Evolutionary conservation across 2,113 vertebrate genomes (phyloP), one percentile per base, ranked within the genome.

Genomic region (Spilogale gracilis): DNA sequence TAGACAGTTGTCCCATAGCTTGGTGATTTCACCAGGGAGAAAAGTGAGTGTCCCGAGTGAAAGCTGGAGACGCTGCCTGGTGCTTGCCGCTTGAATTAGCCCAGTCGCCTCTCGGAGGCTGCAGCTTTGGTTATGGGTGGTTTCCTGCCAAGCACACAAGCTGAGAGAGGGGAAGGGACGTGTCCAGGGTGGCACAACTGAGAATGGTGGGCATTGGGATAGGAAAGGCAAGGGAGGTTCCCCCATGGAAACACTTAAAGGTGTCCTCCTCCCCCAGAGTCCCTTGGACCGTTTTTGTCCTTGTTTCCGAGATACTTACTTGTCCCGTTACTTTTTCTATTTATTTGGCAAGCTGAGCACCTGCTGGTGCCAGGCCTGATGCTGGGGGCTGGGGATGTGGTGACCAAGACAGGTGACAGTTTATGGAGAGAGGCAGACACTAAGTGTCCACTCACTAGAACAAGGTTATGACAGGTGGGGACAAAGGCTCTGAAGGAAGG

Each of bases 341-440:
- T 78, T 92, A 48, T 73, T 79, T 8, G 6, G 60, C 43, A 86
- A 92, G 30, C 71, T 95, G 94, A 93, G 79, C 54, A 89, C 85
- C 65, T 82, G 71, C 74, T 89, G 27, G 67, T 82, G 63, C 82
- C 32, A 76, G 84, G 56, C 80, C 54, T 67, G 21, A 18, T 79
- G 45, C 65, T 58, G 4, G 27, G 58, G 50, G 52, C 23, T 78
- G 54, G 89, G 92, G 48, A 52, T 45, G 10, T 13, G 76, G 69
- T 85, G 61, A 76, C 73, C 38, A 13, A 60, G 78, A 32, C 12
- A 20, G 69, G 86, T 48, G 92, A 78, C 67, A 32, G 6, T 54
- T 96, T 67, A 54, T 14, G 56, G 32, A 79, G 88, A 87, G 48
- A 96, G 83, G 67, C n/a, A 43, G 67, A 86, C 91, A 87, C 67